Percentiles rank a stretch among this genome's conserved stretches.
Conservation (phyloP, 2,797 vertebrate species). For the Chromis chromis region DNA sequence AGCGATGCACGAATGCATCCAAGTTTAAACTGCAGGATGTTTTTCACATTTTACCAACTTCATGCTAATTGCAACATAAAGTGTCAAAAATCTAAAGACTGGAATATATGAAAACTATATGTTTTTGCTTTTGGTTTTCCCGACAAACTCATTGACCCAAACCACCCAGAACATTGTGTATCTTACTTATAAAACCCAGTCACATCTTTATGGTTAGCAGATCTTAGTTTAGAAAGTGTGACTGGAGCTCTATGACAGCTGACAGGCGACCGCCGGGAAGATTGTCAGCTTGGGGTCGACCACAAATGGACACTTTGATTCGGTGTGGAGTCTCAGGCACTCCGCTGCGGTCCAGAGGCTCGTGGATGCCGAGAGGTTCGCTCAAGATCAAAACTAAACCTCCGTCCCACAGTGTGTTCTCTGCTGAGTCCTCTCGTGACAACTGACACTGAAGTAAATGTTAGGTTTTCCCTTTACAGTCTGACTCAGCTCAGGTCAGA, state of each 20-base stretch:
- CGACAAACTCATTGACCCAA: not conserved
- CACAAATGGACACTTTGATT: slow-evolving; percentile 58
- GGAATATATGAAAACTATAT: too few species aligned
- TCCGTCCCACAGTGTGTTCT: not conserved
- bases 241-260: slow-evolving; percentile 36
- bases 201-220: slow-evolving; percentile 41
- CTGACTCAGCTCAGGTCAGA: not conserved
- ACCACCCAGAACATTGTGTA: slow-evolving; percentile 15
- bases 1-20: too few species aligned
- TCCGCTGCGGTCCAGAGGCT: slow-evolving; percentile 34
- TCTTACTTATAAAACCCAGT: slow-evolving; percentile 28
- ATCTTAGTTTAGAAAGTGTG: slow-evolving; percentile 64
- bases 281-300: slow-evolving; percentile 48
- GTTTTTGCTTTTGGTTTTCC: slow-evolving; percentile 12
- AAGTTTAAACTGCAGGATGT: too few species aligned
- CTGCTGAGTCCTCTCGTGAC: not conserved
- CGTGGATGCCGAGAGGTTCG: slow-evolving; percentile 14
- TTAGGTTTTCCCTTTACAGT: slow-evolving; percentile 6
- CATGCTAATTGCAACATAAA: not conserved
- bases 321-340: slow-evolving; percentile 34
- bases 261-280: slow-evolving; percentile 29
- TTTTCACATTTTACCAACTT: not conserved
- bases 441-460: not conserved
- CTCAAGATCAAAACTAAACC: slow-evolving; percentile 16
- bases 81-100: not conserved